Evolutionary conservation across 1,140 invertebrate genomes (phyloP).

Genomic region (Nylanderia fulva): DNA sequence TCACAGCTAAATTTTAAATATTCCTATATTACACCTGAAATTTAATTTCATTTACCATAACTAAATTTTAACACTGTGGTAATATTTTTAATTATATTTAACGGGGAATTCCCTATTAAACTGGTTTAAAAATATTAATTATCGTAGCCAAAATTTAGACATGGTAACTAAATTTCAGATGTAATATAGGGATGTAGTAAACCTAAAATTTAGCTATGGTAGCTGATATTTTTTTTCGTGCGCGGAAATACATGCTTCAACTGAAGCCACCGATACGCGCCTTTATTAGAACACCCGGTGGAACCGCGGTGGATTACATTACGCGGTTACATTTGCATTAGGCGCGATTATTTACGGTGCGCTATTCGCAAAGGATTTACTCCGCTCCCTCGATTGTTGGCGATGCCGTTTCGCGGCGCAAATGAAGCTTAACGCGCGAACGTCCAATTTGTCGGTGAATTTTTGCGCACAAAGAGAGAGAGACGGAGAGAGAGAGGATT

Average conservation of each 20-base stretch:
- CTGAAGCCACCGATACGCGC: neutral
- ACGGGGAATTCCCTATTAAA: too few species aligned
- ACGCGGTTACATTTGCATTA: conserved; percentile 36
- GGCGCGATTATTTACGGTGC: conserved; percentile 44
- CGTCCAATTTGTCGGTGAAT: conserved; percentile 70
- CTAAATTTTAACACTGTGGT: too few species aligned
- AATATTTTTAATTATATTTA: too few species aligned
- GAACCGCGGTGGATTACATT: conserved; percentile 18
- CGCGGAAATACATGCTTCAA: neutral
- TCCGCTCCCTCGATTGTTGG: conserved; percentile 33
- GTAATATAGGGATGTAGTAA: too few species aligned
- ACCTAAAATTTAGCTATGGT: too few species aligned
- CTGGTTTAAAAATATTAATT: too few species aligned
- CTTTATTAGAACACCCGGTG: neutral
- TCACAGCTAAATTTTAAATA: too few species aligned
- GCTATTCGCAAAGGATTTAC: conserved; percentile 33
- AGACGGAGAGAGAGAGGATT: conserved; percentile 7
- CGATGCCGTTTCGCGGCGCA: conserved; percentile 1
- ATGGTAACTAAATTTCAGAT: too few species aligned
- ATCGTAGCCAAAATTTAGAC: too few species aligned
- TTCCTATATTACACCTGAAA: too few species aligned
- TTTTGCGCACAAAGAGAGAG: conserved; percentile 52
- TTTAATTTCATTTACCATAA: too few species aligned
- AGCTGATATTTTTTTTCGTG: too few species aligned
- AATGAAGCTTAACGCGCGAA: conserved; percentile 54